Conservation (phyloP, 2,113 vertebrate genomes). For the Plestiodon gilberti region DNA sequence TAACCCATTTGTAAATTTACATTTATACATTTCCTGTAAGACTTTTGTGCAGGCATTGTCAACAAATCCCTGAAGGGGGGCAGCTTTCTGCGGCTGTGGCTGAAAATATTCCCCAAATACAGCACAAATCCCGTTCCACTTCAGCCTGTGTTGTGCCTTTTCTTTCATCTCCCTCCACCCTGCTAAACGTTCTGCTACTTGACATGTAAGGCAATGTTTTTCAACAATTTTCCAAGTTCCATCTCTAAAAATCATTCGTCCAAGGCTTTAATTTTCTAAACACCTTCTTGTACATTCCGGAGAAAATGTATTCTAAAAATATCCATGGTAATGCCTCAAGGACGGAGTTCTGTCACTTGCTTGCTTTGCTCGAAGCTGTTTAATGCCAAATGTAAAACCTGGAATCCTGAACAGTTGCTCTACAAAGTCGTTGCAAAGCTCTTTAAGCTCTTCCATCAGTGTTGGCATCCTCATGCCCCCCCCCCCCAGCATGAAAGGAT, state of each 20-base stretch:
- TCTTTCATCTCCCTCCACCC: neutral
- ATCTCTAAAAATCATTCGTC: constrained; percentile 25
- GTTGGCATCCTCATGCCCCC: neutral
- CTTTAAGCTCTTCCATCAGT: constrained; percentile 59
- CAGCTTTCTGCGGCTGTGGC: neutral
- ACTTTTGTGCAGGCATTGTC: neutral
- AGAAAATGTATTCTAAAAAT: constrained; percentile 50
- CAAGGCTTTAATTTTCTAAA: constrained; percentile 18
- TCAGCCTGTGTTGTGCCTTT: neutral
- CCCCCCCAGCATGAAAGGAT: neutral
- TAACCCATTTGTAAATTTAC: too few relatives aligned
- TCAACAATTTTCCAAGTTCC: constrained; percentile 3
- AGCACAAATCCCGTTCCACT: too few relatives aligned
- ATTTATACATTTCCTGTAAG: too few relatives aligned
- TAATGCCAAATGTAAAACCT: constrained; percentile 47
- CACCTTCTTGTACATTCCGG: constrained; percentile 21
- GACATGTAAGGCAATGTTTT: neutral
- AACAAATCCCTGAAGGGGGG: neutral
- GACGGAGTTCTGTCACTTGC: constrained; percentile 44
- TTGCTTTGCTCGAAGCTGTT: constrained; percentile 42
- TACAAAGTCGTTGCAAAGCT: constrained; percentile 52
- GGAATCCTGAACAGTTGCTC: constrained; percentile 49
- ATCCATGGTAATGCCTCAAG: constrained; percentile 50
- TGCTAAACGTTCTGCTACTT: constrained; percentile 29
- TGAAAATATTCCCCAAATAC: neutral